Percentiles rank a stretch among this genome's conserved stretches.
Evolutionary conservation across 2,797 vertebrate genomes (phyloP).

Genomic region (Tamandua tetradactyla): DNA sequence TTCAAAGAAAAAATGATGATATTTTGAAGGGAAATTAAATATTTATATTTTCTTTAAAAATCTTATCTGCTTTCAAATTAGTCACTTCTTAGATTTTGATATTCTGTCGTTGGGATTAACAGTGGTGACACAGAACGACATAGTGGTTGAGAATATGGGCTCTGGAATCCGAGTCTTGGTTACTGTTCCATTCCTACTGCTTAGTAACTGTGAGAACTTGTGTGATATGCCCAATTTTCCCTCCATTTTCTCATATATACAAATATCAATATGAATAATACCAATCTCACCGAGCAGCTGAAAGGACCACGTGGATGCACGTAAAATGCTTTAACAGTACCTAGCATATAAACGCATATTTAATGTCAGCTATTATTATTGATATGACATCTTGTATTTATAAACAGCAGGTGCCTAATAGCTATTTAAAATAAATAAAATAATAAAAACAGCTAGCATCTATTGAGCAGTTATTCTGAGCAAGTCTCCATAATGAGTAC

Average conservation of each 20-base stretch:
- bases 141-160: neutral
- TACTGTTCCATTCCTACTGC: neutral
- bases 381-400: neutral
- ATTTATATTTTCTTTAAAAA: slow-evolving; percentile 22
- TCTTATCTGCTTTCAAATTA: neutral
- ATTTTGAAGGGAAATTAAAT: neutral
- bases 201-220: neutral
- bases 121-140: neutral
- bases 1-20: neutral
- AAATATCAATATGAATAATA: neutral
- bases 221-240: neutral
- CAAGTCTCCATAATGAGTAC: neutral
- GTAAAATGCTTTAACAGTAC: neutral
- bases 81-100: neutral
- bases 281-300: neutral
- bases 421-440: neutral
- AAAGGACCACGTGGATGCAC: neutral
- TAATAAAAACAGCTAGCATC: neutral
- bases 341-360: neutral
- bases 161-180: neutral
- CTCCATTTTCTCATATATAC: neutral
- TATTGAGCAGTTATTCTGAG: neutral
- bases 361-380: neutral
- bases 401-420: neutral
- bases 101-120: neutral